Evolutionary conservation across 30 jellyfish, hydroid and myxozoan species (phyloP).

Genomic region (Phacellophora camtschatica): DNA sequence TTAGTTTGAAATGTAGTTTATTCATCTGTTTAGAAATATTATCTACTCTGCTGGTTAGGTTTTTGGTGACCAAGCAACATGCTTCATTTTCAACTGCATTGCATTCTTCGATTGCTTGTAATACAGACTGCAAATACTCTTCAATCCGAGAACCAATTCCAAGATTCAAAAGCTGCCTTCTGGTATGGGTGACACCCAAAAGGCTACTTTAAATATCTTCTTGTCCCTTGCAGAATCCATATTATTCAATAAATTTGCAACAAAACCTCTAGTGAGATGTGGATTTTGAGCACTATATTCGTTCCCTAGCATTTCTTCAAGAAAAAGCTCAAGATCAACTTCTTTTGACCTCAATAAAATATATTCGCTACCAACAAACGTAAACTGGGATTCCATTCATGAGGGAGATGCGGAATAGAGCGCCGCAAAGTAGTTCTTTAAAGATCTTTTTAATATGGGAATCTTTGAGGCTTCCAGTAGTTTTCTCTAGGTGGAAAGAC

Average conservation of each 20-base stretch:
- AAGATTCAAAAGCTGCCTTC: neutral
- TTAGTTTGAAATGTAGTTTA: too few relatives aligned
- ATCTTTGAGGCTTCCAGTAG: neutral
- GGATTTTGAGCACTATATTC: neutral
- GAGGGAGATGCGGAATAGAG: too few relatives aligned
- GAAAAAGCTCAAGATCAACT: constrained; percentile 2
- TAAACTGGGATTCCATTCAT: neutral
- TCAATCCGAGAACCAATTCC: neutral
- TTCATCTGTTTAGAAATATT: too few relatives aligned
- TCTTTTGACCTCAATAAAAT: constrained; percentile 1
- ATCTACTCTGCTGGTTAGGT: too few relatives aligned
- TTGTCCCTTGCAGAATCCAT: constrained; percentile 30
- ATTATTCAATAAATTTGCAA: neutral
- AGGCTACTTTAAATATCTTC: neutral
- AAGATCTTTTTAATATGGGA: neutral
- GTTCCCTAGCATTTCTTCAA: neutral
- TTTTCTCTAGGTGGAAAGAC: neutral
- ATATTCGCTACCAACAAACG: neutral
- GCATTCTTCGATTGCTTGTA: neutral
- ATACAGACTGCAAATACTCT: neutral
- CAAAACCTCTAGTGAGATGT: neutral
- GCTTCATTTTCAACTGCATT: too few relatives aligned
- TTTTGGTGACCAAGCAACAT: too few relatives aligned
- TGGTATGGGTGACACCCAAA: neutral
- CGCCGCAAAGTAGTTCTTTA: neutral